Conservation (phyloP, 2,888 invertebrate species). For the Drosophila tanythrix region DNA sequence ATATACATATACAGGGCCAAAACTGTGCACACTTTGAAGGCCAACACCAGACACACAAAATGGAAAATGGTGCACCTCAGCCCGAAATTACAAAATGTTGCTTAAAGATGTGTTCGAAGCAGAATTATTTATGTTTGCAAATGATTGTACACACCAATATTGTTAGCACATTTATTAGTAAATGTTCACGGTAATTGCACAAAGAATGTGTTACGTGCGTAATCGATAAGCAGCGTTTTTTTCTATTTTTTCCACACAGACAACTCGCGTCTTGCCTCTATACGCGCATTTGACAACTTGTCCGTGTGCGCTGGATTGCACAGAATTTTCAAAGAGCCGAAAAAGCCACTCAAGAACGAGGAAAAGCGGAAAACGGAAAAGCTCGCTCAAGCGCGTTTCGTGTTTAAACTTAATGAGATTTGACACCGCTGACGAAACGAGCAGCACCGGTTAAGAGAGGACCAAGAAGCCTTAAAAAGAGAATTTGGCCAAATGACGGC, state of each 20-base stretch:
- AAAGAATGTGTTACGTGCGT: slow-evolving; percentile 71
- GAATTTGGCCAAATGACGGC: slow-evolving; percentile 13
- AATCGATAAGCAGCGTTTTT: slow-evolving; percentile 74
- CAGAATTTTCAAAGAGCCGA: slow-evolving; percentile 45
- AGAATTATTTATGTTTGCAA: neutral
- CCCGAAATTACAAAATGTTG: neutral
- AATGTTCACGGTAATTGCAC: slow-evolving; percentile 30
- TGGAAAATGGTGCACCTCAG: slow-evolving; percentile 14
- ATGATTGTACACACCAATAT: slow-evolving; percentile 31
- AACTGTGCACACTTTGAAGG: slow-evolving; percentile 69
- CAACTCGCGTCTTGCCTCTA: slow-evolving; percentile 71
- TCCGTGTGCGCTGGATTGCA: slow-evolving; percentile 25
- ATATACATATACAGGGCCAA: slow-evolving; percentile 38
- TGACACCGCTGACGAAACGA: slow-evolving; percentile 53
- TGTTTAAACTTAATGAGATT: slow-evolving; percentile 69
- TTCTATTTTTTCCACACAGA: slow-evolving; percentile 8
- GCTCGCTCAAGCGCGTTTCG: slow-evolving; percentile 76
- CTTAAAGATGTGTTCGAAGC: neutral
- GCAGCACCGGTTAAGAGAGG: slow-evolving; percentile 46
- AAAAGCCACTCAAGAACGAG: slow-evolving; percentile 54
- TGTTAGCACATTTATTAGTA: slow-evolving; percentile 37
- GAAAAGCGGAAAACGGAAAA: slow-evolving; percentile 71
- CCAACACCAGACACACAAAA: slow-evolving; percentile 53
- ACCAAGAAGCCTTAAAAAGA: slow-evolving; percentile 22
- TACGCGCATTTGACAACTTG: slow-evolving; percentile 71